Percentiles rank a stretch among this genome's conserved stretches.
phyloP scores from a whole-genome alignment of 2,113 vertebrate genomes.

The Anolis sagrei region DNA sequence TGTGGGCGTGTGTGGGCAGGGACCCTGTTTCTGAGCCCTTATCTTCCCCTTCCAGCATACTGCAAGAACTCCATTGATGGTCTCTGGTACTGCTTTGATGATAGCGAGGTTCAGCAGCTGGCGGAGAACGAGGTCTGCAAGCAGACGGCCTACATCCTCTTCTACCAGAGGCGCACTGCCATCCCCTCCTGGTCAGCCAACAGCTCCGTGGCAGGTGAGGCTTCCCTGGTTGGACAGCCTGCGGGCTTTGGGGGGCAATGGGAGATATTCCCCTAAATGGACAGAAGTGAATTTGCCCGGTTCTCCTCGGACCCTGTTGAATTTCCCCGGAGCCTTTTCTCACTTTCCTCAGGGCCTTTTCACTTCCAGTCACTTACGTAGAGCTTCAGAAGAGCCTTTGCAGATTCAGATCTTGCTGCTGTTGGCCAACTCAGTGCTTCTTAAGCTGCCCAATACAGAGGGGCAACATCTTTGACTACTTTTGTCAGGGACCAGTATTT shows the following conservation, averaged over 20 bases:
- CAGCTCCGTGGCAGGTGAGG: constrained; percentile 94
- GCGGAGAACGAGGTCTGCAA: constrained; percentile 94
- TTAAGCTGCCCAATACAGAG: no score
- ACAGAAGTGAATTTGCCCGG: neutral
- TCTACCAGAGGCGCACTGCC: constrained; percentile 94
- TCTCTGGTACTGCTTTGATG: constrained; percentile 98
- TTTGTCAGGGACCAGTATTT: no score
- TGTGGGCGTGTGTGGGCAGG: neutral
- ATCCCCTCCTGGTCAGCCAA: constrained; percentile 98
- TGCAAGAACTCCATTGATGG: constrained; percentile 98
- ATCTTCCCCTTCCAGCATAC: constrained; percentile 80
- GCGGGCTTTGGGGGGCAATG: neutral
- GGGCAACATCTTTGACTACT: no score
- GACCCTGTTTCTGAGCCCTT: neutral
- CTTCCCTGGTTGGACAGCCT: neutral
- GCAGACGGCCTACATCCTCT: constrained; percentile 94
- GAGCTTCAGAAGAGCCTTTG: no score
- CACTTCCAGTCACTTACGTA: no score
- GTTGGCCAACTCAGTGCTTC: no score
- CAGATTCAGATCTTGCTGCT: no score
- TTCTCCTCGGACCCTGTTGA: neutral
- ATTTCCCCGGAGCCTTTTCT: no score
- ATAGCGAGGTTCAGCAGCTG: constrained; percentile 93
- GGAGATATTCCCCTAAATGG: neutral
- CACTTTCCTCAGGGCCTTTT: no score